Conservation (phyloP, 2,888 invertebrate genomes). For the Lasioglossum oenotherae region DNA sequence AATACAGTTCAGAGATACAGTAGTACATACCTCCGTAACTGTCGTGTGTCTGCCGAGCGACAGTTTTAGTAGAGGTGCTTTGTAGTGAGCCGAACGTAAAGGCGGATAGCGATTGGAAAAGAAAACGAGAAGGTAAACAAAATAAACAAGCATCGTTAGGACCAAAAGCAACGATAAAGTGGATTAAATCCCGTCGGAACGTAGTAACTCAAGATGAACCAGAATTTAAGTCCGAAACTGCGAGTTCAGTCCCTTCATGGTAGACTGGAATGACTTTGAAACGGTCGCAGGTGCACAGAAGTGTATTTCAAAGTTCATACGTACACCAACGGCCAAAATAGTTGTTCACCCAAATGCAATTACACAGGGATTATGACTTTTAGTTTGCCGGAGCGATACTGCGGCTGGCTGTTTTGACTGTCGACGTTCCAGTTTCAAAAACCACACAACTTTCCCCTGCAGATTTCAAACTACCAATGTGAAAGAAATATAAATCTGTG, state of each 20-base stretch:
- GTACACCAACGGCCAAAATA: not conserved
- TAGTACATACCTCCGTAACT: no score
- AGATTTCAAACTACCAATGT: not conserved
- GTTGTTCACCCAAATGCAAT: constrained; percentile 2
- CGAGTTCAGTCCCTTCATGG: not conserved
- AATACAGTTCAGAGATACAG: not conserved
- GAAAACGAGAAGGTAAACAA: no score
- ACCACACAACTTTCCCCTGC: not conserved
- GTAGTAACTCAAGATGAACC: not conserved
- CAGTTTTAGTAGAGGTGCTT: no score
- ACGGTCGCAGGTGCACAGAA: not conserved
- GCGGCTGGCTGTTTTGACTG: not conserved
- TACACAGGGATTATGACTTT: constrained; percentile 3
- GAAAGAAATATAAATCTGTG: not conserved
- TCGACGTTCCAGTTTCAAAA: not conserved
- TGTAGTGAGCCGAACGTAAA: no score
- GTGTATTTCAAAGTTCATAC: constrained; percentile 8
- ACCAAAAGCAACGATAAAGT: not conserved
- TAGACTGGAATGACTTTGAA: not conserved
- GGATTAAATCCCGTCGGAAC: not conserved
- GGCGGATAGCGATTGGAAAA: no score
- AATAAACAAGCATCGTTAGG: not conserved
- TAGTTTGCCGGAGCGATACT: not conserved
- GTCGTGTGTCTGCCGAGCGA: not conserved
- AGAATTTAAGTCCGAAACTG: not conserved